A percentile compares a stretch with the other conserved stretches of the same genome.
These are phyloP conservation scores for Cheilosia variabilis DNA, from an alignment of 2,888 invertebrate species.

Conservation along the genomic window DNA sequence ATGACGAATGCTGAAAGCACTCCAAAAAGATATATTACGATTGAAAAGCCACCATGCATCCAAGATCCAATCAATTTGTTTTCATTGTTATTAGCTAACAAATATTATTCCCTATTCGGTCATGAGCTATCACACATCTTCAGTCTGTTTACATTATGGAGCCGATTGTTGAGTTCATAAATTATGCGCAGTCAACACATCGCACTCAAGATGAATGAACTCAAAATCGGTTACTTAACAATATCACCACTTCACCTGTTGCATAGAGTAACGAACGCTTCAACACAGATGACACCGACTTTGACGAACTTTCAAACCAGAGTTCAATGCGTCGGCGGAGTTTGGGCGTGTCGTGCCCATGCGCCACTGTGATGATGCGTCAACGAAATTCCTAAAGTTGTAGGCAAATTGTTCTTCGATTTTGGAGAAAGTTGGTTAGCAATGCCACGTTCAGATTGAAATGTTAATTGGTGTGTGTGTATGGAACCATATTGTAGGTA, in stretches of 20 bases:
- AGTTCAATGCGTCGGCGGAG: slow-evolving; percentile 12
- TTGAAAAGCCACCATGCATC: slow-evolving; percentile 11
- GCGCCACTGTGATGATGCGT: not conserved
- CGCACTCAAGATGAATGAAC: slow-evolving; percentile 64
- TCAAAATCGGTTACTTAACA: slow-evolving; percentile 59
- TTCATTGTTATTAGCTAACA: slow-evolving; percentile 55
- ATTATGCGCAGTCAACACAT: slow-evolving; percentile 32
- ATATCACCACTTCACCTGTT: slow-evolving; percentile 32
- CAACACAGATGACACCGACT: not conserved
- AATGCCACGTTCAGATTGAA: not conserved
- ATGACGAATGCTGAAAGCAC: slow-evolving; percentile 30
- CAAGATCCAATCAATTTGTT: slow-evolving; percentile 19
- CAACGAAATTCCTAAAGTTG: slow-evolving; percentile 9
- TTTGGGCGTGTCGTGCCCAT: slow-evolving; percentile 17
- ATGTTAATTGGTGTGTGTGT: too few species aligned
- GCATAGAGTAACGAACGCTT: slow-evolving; percentile 14
- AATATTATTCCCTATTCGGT: slow-evolving; percentile 38
- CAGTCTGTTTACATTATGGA: slow-evolving; percentile 54
- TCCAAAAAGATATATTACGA: slow-evolving; percentile 13
- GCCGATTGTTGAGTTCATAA: slow-evolving; percentile 56
- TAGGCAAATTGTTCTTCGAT: slow-evolving; percentile 14
- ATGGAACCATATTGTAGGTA: too few species aligned
- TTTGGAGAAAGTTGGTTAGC: slow-evolving; percentile 56
- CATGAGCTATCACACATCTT: slow-evolving; percentile 26
- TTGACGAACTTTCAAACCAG: not conserved